Base-by-base conservation (phyloP, 1,140 invertebrate species). In the Carposina sasakii region DNA sequence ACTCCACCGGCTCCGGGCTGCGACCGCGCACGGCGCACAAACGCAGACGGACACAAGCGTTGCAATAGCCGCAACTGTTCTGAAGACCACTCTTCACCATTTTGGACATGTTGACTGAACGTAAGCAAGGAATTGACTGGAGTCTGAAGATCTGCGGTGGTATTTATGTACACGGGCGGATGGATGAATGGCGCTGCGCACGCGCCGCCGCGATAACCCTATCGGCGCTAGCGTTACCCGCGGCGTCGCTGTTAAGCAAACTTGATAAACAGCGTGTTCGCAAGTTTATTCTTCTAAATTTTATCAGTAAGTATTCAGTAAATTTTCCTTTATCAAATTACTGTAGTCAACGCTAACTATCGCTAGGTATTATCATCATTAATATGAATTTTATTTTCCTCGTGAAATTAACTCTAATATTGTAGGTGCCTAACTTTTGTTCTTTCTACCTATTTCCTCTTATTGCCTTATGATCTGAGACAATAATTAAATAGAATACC, bases 31-130 rank as follows among this genome's bases (percentile, higher is more conserved):
- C 81, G 0, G 68, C 71, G 49, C 64, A 70, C 23, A 84, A 39
- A 12, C 81, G 71, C 42, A 68, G 47, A 6, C 81, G 76, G n/a
- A 84, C 75, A 52, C 81, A 84, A 9, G 77, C 75, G 44, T 69
- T 71, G 63, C 81, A 84, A 31, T 81, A 84, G 2, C 81, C 81
- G 61, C 81, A 84, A 37, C 58, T 78, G 39, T 81, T 73, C 41
- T 65, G 63, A 20, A 74, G 57, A 44, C 48, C 50, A 68, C 66
- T 78, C 51, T 61, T 67, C 45, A 81, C 71, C 76, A 76, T 78
- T 48, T 63, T 54, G 51, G 48, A 36, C 46, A 20, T n/a, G n/a
- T n/a, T n/a, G n/a, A n/a, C n/a, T n/a, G n/a, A n/a, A n/a, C n/a
- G n/a, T n/a, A n/a, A n/a, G n/a, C n/a, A n/a, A n/a, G n/a, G n/a